Conservation (phyloP, 2,888 invertebrate species). For the Lasioglossum oenotherae region DNA sequence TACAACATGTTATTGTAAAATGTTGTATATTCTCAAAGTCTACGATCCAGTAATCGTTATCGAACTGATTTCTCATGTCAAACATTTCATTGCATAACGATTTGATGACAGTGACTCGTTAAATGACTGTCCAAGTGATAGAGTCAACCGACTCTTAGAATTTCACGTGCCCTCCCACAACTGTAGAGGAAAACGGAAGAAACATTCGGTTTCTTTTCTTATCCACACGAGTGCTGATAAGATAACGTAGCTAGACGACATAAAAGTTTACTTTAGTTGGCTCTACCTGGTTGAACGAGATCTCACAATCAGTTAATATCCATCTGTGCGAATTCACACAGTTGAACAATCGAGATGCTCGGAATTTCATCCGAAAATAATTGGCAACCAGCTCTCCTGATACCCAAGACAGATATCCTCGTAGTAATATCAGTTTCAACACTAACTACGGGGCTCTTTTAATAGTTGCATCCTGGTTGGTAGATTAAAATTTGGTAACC, state of each 20-base stretch:
- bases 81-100: slow-evolving; percentile 27
- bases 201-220: slow-evolving; percentile 2
- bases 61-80: background rate
- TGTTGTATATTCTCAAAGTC: background rate
- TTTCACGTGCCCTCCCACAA: background rate
- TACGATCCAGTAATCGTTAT: slow-evolving; percentile 16
- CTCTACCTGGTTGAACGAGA: slow-evolving; percentile 3
- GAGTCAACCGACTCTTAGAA: background rate
- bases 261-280: slow-evolving; percentile 8
- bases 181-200: background rate
- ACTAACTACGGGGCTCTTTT: slow-evolving; percentile 11
- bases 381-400: background rate
- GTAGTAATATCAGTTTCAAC: background rate
- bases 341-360: slow-evolving; percentile 6
- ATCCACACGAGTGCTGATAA: slow-evolving; percentile 17
- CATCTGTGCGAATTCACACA: slow-evolving; percentile 9
- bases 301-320: slow-evolving; percentile 24
- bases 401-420: background rate
- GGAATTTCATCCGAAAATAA: background rate
- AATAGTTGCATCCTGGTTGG: slow-evolving; percentile 10
- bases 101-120: slow-evolving; percentile 11
- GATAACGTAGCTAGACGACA: slow-evolving; percentile 20
- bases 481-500: background rate
- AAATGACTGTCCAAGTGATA: slow-evolving; percentile 6
- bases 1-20: too few species aligned